These are phyloP conservation scores for Dicerorhinus sumatrensis DNA, from an alignment of 2,113 vertebrate species.

Conservation along the genomic window DNA sequence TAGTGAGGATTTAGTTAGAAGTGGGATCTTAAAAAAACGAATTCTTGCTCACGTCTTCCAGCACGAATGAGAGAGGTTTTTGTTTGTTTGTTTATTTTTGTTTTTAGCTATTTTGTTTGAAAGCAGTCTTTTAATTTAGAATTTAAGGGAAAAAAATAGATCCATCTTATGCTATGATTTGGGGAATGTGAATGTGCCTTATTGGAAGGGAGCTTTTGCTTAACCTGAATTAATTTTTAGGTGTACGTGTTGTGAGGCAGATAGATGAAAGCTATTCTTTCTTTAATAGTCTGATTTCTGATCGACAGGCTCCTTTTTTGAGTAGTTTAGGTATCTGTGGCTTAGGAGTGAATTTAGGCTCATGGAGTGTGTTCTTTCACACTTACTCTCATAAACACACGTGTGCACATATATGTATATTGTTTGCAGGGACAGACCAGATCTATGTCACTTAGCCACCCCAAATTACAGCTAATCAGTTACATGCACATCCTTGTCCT, in stretches of 20 bases:
- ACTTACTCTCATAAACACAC: background rate
- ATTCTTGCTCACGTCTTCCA: background rate
- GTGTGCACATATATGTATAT: background rate
- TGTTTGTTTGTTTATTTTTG: slow-evolving; percentile 56
- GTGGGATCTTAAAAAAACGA: background rate
- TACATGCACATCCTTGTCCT: background rate
- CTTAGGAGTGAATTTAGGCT: background rate
- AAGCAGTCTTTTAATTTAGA: slow-evolving; percentile 26
- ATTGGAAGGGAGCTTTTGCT: slow-evolving; percentile 8
- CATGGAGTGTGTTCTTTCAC: background rate
- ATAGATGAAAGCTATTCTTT: background rate
- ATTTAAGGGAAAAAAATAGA: background rate
- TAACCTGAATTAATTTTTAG: background rate
- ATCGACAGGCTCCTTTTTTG: background rate
- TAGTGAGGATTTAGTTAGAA: slow-evolving; percentile 42
- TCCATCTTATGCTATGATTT: background rate
- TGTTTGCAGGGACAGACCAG: background rate
- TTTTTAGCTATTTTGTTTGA: slow-evolving; percentile 59
- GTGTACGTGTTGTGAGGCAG: background rate
- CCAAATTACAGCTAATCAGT: background rate
- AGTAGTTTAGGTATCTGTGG: background rate
- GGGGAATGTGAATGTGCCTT: background rate
- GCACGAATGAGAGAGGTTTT: background rate
- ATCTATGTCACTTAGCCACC: background rate
- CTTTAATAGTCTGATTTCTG: background rate